phyloP scores from a whole-genome alignment of 1,140 invertebrate species.

The Drosophila eugracilis region DNA sequence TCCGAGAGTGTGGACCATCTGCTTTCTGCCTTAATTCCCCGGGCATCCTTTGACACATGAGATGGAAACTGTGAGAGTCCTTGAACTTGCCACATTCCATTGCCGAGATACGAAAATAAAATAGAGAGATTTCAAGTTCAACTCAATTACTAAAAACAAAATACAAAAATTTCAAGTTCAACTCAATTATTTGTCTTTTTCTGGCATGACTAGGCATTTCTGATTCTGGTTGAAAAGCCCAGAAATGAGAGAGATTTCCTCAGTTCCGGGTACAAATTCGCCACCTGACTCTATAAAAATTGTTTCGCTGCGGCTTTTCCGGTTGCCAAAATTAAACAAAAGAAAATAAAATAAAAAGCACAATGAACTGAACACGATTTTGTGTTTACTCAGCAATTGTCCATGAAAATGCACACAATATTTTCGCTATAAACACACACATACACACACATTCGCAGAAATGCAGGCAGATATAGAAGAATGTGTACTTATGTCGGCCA shows the following conservation, averaged over 20 bases:
- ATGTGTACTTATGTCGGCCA: constrained; percentile 22
- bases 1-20: constrained; percentile 39
- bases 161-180: constrained; percentile 36
- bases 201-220: not conserved
- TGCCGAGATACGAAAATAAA: constrained; percentile 14
- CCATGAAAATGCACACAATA: constrained; percentile 43
- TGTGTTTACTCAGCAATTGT: constrained; percentile 59
- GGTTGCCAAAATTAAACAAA: constrained; percentile 49
- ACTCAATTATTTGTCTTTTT: constrained; percentile 24
- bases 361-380: constrained; percentile 53
- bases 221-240: not conserved
- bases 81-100: constrained; percentile 60
- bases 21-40: constrained; percentile 60
- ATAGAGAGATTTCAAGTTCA: constrained; percentile 4
- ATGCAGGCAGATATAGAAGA: constrained; percentile 15
- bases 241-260: not conserved
- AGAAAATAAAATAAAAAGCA: constrained; percentile 46
- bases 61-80: constrained; percentile 39
- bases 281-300: constrained; percentile 24
- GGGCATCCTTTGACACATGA: constrained; percentile 57
- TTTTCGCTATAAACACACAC: constrained; percentile 22
- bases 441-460: too few species aligned
- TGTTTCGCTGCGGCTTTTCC: constrained; percentile 25
- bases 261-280: constrained; percentile 1
- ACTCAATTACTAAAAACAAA: not conserved